These are phyloP conservation scores for Scyliorhinus canicula DNA, from an alignment of 2,797 vertebrate genomes.

Conservation along the genomic window DNA sequence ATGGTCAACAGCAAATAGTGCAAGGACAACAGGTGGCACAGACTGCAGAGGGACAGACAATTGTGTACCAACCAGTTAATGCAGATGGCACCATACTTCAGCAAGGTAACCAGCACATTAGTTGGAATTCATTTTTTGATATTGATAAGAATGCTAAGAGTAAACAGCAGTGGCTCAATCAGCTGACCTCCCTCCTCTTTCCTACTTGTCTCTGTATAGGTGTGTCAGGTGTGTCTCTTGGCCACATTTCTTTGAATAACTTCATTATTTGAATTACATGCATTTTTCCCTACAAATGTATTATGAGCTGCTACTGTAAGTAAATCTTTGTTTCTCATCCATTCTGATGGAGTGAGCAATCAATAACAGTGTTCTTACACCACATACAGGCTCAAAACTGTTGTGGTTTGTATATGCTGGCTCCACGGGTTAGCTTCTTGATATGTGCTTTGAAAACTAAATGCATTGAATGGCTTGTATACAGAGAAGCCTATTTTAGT, in stretches of 20 bases:
- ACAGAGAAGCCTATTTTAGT: background rate
- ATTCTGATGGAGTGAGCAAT: background rate
- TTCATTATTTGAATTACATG: background rate
- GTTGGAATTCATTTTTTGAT: background rate
- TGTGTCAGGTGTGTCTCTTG: background rate
- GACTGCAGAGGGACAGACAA: slow-evolving; percentile 96
- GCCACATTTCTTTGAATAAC: background rate
- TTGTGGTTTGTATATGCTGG: background rate
- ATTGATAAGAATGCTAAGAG: background rate
- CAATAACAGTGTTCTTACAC: background rate
- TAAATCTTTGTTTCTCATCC: background rate
- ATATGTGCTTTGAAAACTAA: background rate
- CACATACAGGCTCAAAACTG: background rate
- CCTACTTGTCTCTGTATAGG: background rate
- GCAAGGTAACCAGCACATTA: slow-evolving; percentile 69
- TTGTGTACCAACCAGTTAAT: slow-evolving; percentile 97
- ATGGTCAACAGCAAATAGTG: slow-evolving; percentile 92
- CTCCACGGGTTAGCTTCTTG: background rate
- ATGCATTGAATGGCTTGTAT: background rate
- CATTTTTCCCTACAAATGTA: background rate
- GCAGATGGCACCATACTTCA: slow-evolving; percentile 93
- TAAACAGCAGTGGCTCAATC: background rate
- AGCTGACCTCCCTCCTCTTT: background rate
- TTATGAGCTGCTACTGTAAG: background rate
- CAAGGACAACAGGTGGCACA: slow-evolving; percentile 97